Evolutionary conservation across 2,797 vertebrate species (phyloP).

Genomic region (Parotocinclus haroldoi): DNA sequence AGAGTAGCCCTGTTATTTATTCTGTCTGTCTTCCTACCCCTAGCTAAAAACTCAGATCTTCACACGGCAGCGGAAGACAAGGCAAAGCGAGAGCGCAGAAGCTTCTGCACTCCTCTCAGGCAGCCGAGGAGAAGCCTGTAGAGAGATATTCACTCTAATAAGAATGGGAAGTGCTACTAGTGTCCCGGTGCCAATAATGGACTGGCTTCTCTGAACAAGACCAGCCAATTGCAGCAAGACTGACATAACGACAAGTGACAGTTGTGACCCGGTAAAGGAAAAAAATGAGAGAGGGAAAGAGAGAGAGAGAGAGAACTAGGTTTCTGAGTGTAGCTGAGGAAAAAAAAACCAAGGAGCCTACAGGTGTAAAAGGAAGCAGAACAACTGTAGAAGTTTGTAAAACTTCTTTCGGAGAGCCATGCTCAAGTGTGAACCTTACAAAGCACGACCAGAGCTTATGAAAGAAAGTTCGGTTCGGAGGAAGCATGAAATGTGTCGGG

Average conservation of each 20-base stretch:
- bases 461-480: no score
- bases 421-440: no score
- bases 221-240: constrained; percentile 9
- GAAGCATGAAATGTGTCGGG: no score
- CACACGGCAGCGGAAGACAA: constrained; percentile 50
- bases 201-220: constrained; percentile 21
- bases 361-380: background rate
- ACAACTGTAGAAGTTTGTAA: background rate
- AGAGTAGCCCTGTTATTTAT: constrained; percentile 54
- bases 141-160: constrained; percentile 40
- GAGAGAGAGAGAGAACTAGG: constrained; percentile 2
- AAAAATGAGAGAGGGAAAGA: no score
- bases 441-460: no score
- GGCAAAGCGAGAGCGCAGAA: constrained; percentile 44
- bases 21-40: constrained; percentile 51
- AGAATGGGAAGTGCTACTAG: constrained; percentile 33
- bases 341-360: no score
- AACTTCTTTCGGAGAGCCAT: background rate
- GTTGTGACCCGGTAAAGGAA: background rate
- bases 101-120: constrained; percentile 33
- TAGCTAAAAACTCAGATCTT: constrained; percentile 51
- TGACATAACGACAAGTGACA: constrained; percentile 29
- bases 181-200: constrained; percentile 20
- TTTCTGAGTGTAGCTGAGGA: background rate
- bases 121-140: constrained; percentile 24